Evolutionary conservation across 2,797 vertebrate species (phyloP).

Genomic region (Paratrypauchen microcephalus): DNA sequence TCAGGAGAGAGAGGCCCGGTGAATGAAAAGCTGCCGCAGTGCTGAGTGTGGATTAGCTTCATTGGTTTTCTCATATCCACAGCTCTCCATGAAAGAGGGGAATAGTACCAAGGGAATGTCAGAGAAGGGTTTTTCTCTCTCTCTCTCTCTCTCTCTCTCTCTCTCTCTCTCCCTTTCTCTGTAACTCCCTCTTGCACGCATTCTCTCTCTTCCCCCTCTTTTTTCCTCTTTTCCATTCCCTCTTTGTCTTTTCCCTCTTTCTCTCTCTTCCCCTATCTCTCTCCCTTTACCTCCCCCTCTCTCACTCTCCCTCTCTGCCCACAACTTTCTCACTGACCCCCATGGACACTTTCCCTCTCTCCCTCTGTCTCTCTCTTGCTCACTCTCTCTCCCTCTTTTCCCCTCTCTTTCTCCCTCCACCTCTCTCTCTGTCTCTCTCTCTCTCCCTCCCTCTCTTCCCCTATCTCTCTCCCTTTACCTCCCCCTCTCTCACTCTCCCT

Average conservation of each 20-base stretch:
- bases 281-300: not conserved
- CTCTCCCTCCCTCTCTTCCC: too few relatives aligned
- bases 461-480: too few relatives aligned
- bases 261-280: too few relatives aligned
- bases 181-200: not conserved
- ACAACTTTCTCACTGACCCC: too few relatives aligned
- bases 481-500: not conserved
- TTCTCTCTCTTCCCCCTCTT: not conserved
- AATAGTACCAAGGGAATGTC: not conserved
- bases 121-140: not conserved
- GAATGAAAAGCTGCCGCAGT: constrained; percentile 3
- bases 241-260: not conserved
- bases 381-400: too few relatives aligned
- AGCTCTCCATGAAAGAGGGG: not conserved
- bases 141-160: not conserved
- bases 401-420: not conserved
- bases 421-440: not conserved
- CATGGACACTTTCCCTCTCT: not conserved
- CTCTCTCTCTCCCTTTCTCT: not conserved
- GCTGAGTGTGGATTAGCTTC: constrained; percentile 5
- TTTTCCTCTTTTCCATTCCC: too few relatives aligned
- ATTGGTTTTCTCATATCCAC: constrained; percentile 17
- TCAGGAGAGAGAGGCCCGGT: not conserved
- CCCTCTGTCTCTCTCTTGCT: not conserved
- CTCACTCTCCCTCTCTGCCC: not conserved